Evolutionary conservation across 1,140 invertebrate species (phyloP).

Genomic region (Gryon sp.): DNA sequence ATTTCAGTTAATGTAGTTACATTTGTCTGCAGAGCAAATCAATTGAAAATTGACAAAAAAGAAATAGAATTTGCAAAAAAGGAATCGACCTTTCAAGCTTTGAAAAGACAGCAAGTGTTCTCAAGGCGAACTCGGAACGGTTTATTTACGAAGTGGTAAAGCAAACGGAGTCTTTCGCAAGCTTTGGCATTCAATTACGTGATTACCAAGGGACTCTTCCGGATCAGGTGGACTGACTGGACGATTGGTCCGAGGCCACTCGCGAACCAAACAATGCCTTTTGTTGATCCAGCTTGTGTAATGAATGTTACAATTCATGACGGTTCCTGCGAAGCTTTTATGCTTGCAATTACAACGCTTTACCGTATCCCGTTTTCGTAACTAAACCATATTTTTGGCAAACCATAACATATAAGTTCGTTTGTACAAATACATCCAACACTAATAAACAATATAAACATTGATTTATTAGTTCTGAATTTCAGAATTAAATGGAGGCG

Average conservation of each 20-base stretch:
- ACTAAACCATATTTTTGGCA: constrained; percentile 2
- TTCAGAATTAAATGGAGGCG: constrained; percentile 12
- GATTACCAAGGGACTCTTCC: constrained; percentile 65
- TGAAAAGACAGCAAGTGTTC: neutral
- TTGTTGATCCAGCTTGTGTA: constrained; percentile 35
- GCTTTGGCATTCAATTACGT: constrained; percentile 71
- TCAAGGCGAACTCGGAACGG: constrained; percentile 38
- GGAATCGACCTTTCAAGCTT: neutral
- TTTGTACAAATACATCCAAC: constrained; percentile 36
- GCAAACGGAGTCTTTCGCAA: constrained; percentile 65
- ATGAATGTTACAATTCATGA: constrained; percentile 53
- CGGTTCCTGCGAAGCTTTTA: constrained; percentile 20
- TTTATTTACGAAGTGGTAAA: constrained; percentile 69
- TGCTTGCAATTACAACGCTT: constrained; percentile 41
- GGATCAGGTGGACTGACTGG: constrained; percentile 37
- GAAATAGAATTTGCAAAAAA: too few species aligned
- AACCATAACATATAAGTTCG: constrained; percentile 21
- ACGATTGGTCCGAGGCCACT: neutral
- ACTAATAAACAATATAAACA: constrained; percentile 26
- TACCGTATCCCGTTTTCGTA: constrained; percentile 20
- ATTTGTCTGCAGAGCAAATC: too few species aligned
- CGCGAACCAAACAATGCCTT: constrained; percentile 42
- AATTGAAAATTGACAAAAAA: neutral
- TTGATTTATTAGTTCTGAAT: constrained; percentile 25
- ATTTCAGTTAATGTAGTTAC: too few species aligned